phyloP scores from a whole-genome alignment of 2,797 vertebrate species.

The Periophthalmus magnuspinnatus region DNA sequence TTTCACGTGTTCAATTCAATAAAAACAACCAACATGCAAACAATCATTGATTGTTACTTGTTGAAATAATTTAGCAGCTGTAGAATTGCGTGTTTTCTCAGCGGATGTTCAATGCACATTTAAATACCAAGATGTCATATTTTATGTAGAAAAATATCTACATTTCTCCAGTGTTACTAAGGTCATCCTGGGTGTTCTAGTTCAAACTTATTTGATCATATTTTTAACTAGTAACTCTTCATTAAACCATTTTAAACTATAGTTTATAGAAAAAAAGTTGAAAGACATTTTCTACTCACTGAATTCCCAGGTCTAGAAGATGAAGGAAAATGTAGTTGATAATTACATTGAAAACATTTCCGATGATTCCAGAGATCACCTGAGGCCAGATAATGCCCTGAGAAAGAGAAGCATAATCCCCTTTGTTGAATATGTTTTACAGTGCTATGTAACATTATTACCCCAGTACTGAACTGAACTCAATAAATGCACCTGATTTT shows the following conservation, averaged over 20 bases:
- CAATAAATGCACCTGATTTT: slow-evolving; percentile 74
- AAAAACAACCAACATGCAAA: not conserved
- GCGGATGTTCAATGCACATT: not conserved
- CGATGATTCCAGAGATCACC: slow-evolving; percentile 77
- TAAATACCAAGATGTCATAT: too few species aligned
- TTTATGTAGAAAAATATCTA: too few species aligned
- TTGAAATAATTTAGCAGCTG: not conserved
- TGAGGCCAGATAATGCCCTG: slow-evolving; percentile 80
- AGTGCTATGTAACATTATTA: slow-evolving; percentile 13
- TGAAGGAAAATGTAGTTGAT: slow-evolving; percentile 85
- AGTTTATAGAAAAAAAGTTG: not conserved
- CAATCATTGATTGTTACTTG: not conserved
- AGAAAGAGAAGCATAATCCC: slow-evolving; percentile 29
- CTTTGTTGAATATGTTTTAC: slow-evolving; percentile 10
- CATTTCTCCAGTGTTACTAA: too few species aligned
- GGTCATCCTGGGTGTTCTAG: not conserved
- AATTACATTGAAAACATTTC: slow-evolving; percentile 84
- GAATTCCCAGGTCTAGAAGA: slow-evolving; percentile 81
- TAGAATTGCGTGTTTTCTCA: not conserved
- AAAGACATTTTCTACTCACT: slow-evolving; percentile 76
- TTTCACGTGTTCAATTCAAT: too few species aligned
- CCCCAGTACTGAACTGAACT: slow-evolving; percentile 3
- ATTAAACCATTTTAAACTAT: too few species aligned
- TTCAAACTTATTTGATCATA: too few species aligned
- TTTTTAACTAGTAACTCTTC: not conserved